Evolutionary conservation across 2,888 invertebrate genomes (phyloP).

Genomic region (Tiphia femorata): DNA sequence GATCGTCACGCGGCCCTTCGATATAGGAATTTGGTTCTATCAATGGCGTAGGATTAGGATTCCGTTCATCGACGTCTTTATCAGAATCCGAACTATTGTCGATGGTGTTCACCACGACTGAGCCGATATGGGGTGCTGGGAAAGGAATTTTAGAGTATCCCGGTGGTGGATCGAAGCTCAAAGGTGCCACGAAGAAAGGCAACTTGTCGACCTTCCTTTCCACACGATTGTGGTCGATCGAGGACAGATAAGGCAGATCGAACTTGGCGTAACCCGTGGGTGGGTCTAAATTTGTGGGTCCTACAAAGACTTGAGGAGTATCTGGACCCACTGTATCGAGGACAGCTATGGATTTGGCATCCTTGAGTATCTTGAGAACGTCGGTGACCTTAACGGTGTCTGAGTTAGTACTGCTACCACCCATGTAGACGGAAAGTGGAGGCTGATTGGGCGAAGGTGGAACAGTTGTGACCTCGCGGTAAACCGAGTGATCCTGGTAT

Average conservation of each 20-base stretch:
- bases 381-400: conserved; percentile 76
- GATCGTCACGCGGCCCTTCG: conserved; percentile 59
- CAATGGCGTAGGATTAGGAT: conserved; percentile 51
- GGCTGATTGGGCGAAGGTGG: conserved; percentile 80
- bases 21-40: conserved; percentile 65
- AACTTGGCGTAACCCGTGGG: conserved; percentile 84
- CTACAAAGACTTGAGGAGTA: conserved; percentile 85
- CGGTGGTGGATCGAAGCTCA: conserved; percentile 86
- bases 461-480: conserved; percentile 31
- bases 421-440: conserved; percentile 85
- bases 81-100: conserved; percentile 38
- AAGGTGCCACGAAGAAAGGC: conserved; percentile 88
- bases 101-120: conserved; percentile 80
- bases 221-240: conserved; percentile 76
- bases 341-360: conserved; percentile 81
- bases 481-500: conserved; percentile 35
- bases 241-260: conserved; percentile 85
- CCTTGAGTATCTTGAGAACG: conserved; percentile 78
- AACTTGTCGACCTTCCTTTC: conserved; percentile 81
- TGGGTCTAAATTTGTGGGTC: conserved; percentile 80
- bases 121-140: conserved; percentile 89
- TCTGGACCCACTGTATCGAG: conserved; percentile 79
- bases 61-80: conserved; percentile 29
- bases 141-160: conserved; percentile 89
- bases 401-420: conserved; percentile 67